Conservation (phyloP, 2,797 vertebrate species). For the Mormyrus proboscirostris region DNA sequence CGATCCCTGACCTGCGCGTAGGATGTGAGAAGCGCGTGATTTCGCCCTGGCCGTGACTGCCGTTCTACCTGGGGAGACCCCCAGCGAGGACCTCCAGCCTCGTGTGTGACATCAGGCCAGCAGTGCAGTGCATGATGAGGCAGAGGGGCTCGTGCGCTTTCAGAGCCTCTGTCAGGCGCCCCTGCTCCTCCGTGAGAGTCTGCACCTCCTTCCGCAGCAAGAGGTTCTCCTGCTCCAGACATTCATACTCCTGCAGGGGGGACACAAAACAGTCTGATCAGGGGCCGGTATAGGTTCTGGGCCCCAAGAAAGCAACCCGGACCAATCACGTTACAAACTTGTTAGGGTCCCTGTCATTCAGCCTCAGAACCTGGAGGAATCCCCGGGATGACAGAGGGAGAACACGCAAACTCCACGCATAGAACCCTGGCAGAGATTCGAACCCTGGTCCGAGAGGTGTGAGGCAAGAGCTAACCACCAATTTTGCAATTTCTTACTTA, state of each 20-base stretch:
- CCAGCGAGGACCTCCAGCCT: conserved; percentile 52
- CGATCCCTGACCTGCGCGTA: background rate
- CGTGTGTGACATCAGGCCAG: conserved; percentile 60
- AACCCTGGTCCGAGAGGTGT: background rate
- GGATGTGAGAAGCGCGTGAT: background rate
- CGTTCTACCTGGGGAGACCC: conserved; percentile 60
- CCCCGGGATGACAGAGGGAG: background rate
- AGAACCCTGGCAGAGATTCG: background rate
- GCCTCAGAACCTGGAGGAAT: background rate
- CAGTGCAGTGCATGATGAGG: conserved; percentile 68
- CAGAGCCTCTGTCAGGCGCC: conserved; percentile 68
- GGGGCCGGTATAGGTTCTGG: background rate
- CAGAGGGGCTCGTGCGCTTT: conserved; percentile 78
- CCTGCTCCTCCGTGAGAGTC: conserved; percentile 81
- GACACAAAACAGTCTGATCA: background rate
- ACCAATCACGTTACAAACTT: background rate
- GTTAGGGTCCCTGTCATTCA: background rate
- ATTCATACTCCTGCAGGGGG: conserved; percentile 72
- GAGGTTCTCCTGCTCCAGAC: conserved; percentile 79
- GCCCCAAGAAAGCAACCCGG: background rate
- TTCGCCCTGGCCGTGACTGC: background rate
- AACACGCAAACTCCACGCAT: background rate
- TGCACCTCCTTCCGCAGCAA: conserved; percentile 77
- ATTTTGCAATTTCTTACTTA: background rate
- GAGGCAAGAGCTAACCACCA: background rate